Base-by-base conservation (phyloP, 1,140 invertebrate species). In the Glossosoma conforme region DNA sequence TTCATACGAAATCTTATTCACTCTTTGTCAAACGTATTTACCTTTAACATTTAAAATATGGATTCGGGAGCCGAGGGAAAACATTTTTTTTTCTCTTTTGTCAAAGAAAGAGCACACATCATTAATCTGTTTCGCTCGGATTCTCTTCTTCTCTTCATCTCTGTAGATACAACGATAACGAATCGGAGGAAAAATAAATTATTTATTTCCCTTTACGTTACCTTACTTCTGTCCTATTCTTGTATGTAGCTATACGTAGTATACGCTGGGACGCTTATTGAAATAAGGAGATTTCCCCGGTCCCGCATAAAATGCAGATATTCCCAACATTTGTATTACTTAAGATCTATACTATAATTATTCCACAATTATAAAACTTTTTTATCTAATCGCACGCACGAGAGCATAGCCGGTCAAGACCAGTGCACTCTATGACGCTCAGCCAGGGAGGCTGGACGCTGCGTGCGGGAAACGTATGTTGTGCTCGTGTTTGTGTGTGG, bases 111-210 rank as follows among this genome's bases (percentile, higher is more conserved):
- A 54, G 52, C 52, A 54, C 52, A 54, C 52, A 37, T 54, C 52
- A 48, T 54, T 54, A 54, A 54, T 54, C 52, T 54, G 40, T 54
- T 54, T 35, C 52, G 40, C 44, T 54, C 30, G 52, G 38, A 48
- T 54, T 54, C 37, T 44, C 22, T 28, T 28, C 25, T 38, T 19
- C 18, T 28, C 46, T 52, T 44, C 20, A 28, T 6, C 11, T 49
- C 19, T 50, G 9, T 42, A 17, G 25, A 21, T 21, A 24, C 22
- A 15, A 41, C 32, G 21, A 52, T 47, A 47, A 47, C 43, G 32
- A 53, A 15, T 40, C 36, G 28, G 38, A 47, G 20, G 43, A 33
- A 22, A 52, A 30, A 48, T 54, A 54, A 44, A 54, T 54, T 46
- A 54, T 54, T 54, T 54, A 54, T 54, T 53, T 53, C 44, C 35